Conservation (phyloP, 2,888 invertebrate genomes). For the Charanyca ferruginea region DNA sequence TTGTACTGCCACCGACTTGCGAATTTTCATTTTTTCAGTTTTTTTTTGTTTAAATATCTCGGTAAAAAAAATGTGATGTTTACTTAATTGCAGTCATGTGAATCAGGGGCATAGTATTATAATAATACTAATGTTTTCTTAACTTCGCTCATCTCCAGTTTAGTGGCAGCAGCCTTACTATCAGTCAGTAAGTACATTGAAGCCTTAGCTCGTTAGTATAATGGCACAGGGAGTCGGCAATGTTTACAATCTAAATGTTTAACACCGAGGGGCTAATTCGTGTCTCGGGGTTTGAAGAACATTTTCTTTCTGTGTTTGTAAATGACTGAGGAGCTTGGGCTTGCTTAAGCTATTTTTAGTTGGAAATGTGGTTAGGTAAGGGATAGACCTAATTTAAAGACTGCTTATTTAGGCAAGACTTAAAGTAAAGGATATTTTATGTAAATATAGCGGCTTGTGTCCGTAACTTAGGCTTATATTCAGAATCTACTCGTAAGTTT, state of each 20-base stretch:
- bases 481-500: too few relatives aligned
- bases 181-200: constrained; percentile 51
- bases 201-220: constrained; percentile 54
- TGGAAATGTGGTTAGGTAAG: background rate
- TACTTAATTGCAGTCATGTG: too few relatives aligned
- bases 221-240: constrained; percentile 51
- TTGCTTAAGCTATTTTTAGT: constrained; percentile 9
- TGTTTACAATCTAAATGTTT: constrained; percentile 56
- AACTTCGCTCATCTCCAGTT: background rate
- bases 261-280: constrained; percentile 35
- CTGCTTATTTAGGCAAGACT: background rate
- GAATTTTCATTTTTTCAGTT: too few relatives aligned
- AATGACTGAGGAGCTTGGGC: constrained; percentile 8
- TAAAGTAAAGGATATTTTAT: background rate
- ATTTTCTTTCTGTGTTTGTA: constrained; percentile 28
- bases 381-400: background rate
- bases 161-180: constrained; percentile 18
- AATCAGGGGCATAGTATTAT: too few relatives aligned
- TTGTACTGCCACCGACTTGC: too few relatives aligned
- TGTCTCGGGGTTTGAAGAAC: constrained; percentile 22
- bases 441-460: too few relatives aligned
- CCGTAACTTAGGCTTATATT: too few relatives aligned
- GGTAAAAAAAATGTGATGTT: too few relatives aligned
- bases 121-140: background rate
- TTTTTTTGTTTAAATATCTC: too few relatives aligned